Evolutionary conservation across 1,140 invertebrate genomes (phyloP).

Genomic region (Physella acuta): DNA sequence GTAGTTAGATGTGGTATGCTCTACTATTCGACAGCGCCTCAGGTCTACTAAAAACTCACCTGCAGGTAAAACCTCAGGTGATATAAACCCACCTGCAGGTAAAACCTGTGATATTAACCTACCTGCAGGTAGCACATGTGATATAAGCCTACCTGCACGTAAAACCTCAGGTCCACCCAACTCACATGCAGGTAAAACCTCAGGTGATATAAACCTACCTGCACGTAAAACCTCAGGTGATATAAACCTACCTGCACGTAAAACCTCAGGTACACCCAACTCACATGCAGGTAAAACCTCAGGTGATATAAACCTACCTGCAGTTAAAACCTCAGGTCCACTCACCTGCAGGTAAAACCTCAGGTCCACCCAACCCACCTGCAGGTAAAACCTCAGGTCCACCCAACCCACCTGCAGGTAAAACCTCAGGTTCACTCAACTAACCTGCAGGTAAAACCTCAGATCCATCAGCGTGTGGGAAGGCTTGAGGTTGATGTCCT

Average conservation of each 20-base stretch:
- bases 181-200: background rate
- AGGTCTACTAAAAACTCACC: background rate
- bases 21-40: too few relatives aligned
- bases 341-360: background rate
- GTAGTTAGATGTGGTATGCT: too few relatives aligned
- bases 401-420: background rate
- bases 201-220: background rate
- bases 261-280: background rate
- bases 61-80: background rate
- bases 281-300: background rate
- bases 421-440: background rate
- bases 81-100: background rate
- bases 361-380: background rate
- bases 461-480: constrained; percentile 15
- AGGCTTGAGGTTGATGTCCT: constrained; percentile 23
- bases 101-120: background rate
- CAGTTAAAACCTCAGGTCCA: background rate
- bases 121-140: background rate
- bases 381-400: background rate
- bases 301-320: background rate
- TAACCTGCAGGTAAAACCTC: constrained; percentile 23
- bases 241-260: background rate
- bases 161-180: background rate
- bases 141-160: background rate
- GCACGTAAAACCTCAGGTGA: background rate